Conservation (phyloP, 2,797 vertebrate genomes). For the Aldrovandia affinis region DNA sequence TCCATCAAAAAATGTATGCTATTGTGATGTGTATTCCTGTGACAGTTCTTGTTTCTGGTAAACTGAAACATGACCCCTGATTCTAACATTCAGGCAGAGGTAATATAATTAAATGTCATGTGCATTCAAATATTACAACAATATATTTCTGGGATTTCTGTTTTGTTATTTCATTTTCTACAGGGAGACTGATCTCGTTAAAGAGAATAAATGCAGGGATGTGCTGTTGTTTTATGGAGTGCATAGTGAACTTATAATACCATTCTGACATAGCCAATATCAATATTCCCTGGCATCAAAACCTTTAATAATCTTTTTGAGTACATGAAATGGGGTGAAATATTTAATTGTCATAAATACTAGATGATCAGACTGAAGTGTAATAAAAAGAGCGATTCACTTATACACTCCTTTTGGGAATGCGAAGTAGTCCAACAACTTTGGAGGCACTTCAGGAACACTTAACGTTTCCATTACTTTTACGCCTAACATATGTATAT, state of each 20-base stretch:
- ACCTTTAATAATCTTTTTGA: background rate
- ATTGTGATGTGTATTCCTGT: background rate
- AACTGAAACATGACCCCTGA: background rate
- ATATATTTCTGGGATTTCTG: background rate
- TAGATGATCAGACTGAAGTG: too few relatives aligned
- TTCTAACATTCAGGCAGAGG: background rate
- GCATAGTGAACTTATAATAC: background rate
- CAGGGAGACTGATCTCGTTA: background rate
- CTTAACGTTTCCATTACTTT: too few relatives aligned
- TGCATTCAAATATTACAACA: constrained; percentile 2
- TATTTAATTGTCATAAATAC: too few relatives aligned
- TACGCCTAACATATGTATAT: too few relatives aligned
- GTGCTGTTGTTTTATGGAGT: background rate
- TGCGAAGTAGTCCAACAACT: too few relatives aligned
- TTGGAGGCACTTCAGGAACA: too few relatives aligned
- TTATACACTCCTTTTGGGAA: too few relatives aligned
- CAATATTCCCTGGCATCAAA: background rate
- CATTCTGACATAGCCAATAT: background rate
- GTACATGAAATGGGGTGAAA: background rate
- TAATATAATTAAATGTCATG: background rate
- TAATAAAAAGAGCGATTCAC: too few relatives aligned
- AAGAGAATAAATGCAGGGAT: background rate
- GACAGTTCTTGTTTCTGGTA: background rate
- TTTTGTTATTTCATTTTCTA: background rate
- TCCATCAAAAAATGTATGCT: background rate